Base-by-base conservation (phyloP, 2,113 vertebrate genomes). In the Pogonocichla stellata region DNA sequence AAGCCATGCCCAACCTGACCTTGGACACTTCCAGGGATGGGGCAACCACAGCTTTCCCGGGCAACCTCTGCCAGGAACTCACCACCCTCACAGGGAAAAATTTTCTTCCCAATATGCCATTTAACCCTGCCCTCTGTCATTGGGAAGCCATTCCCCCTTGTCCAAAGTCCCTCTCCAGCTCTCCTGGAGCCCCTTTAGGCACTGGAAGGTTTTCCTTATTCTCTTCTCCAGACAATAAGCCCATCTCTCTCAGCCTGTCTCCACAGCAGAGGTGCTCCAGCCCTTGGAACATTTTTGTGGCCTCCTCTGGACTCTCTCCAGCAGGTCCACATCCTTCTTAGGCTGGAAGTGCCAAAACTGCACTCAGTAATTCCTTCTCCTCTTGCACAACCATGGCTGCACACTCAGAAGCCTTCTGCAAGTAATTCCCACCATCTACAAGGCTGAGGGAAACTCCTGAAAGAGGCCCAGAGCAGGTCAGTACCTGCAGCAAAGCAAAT, bases 1-100 rank as follows among this genome's bases (percentile, higher is more conserved):
- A 51, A 51, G 28, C 7, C 33, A 0, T 0, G 0, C 25, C 40
- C 70, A 75, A 0, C 25, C 40, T 34, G 22, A 2, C 6, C 31
- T 48, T 47, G 40, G 5, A 23, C 18, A 19, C 12, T 75, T 8
- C 23, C 33, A 80, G 36, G 31, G 22, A 50, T 81, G 29, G n/a
- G 4, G 9, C 24, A 69, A 16, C 19, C 61, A 74, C n/a, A 67
- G 8, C 5, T 89, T 31, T 47, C 47, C 24, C 75, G 47, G 20
- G 14, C 6, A 82, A 1, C 25, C 33, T 53, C 14, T 19, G n/a
- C n/a, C 56, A 58, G 13, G 11, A 18, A 2, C 26, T 86, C 10
- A 0, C 8, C 47, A 40, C 12, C 15, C 12, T 20, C 15, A n/a
- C 10, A 54, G 64, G 2, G 1, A 61, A 13, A 23, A 3, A 7